Evolutionary conservation across 2,797 vertebrate species (phyloP), one percentile per base, ranked within the genome.

Genomic region (Fringilla coelebs): DNA sequence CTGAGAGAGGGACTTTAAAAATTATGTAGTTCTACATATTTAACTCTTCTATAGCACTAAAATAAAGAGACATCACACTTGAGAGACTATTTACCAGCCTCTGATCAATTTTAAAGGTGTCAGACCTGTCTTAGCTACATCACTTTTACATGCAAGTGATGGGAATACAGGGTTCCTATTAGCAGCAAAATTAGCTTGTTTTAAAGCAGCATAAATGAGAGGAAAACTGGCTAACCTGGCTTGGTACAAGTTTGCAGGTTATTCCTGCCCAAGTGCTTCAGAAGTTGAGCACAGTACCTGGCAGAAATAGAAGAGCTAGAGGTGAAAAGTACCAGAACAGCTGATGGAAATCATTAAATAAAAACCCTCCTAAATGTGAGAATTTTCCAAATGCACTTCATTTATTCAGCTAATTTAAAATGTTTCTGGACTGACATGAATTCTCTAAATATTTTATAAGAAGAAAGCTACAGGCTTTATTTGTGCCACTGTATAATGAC

Each of bases 381-480:
- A 48, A 43, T 81, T 90, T 96, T 94, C 32, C 54, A 78, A 88
- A 92, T 45, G 72, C 28, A 63, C 65, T 67, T 51, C 41, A 28
- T 34, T 67, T 93, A 84, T 82, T 90, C 83, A 66, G 34, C 88
- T 96, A 55, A 95, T 96, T 96, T 90, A 90, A 96, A 96, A 89
- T 72, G 57, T 72, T 74, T 89, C 16, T 67, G 89, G 94, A 86
- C 29, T 78, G 78, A 94, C 46, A 43, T 58, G 65, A 65, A 38
- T 78, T 92, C 73, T 94, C 55, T 95, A 95, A 96, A 92, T 96
- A 96, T 94, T 96, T 96, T 81, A 80, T 93, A 90, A 83, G 83
- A 57, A 52, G 87, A 95, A 94, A 51, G 61, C 48, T 71, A 12
- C 21, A 43, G 55, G 49, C 49, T 91, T 52, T 83, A 86, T 74